Evolutionary conservation across 2,888 invertebrate genomes (phyloP).

Genomic region (Adelphocoris suturalis): DNA sequence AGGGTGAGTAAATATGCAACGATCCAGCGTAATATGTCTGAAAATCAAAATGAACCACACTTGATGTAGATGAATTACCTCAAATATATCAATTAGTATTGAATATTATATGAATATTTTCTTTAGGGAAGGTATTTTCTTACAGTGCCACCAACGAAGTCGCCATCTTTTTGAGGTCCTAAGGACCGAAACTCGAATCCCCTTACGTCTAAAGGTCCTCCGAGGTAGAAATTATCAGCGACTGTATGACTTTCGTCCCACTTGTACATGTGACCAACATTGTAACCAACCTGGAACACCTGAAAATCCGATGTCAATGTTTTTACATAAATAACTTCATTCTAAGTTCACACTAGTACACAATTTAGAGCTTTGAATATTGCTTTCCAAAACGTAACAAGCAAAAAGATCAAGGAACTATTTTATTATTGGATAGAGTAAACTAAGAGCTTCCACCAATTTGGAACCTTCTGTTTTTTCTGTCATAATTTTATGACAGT

Average conservation of each 20-base stretch:
- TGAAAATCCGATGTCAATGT: conserved; percentile 77
- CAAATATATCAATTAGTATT: neutral
- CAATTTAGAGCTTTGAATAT: neutral
- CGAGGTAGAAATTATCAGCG: conserved; percentile 90
- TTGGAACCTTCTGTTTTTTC: too few species aligned
- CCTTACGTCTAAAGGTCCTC: conserved; percentile 92
- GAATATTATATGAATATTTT: too few species aligned
- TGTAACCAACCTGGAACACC: conserved; percentile 86
- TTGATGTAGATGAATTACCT: neutral
- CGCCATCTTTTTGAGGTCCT: conserved; percentile 90
- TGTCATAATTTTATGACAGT: too few species aligned
- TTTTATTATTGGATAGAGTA: too few species aligned
- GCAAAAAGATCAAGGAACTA: neutral
- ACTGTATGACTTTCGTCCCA: conserved; percentile 83
- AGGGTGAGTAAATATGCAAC: conserved; percentile 91
- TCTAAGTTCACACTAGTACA: neutral
- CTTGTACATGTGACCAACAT: conserved; percentile 84
- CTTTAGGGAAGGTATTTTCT: conserved; percentile 58
- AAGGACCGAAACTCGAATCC: conserved; percentile 94
- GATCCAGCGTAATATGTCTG: conserved; percentile 92
- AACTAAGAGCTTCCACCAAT: too few species aligned
- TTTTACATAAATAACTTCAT: neutral
- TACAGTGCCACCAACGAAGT: conserved; percentile 86
- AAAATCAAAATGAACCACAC: conserved; percentile 72
- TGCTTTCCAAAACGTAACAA: neutral